Conservation (phyloP, 2,888 invertebrate species). For the Lasioglossum lativentre region DNA sequence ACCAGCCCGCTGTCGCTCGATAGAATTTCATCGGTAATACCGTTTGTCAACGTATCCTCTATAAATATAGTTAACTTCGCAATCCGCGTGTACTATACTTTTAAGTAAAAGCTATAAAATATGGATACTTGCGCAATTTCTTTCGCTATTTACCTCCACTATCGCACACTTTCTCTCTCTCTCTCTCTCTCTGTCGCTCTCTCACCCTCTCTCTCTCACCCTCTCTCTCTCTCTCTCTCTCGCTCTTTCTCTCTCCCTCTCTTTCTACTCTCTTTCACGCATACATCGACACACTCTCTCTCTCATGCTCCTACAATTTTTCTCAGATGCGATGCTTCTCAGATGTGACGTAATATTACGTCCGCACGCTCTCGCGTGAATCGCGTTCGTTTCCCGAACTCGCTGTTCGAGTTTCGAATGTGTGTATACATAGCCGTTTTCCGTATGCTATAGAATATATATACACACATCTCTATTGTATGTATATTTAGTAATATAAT, state of each 20-base stretch:
- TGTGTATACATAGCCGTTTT: not conserved
- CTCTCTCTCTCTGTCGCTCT: not conserved
- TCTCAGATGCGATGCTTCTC: not conserved
- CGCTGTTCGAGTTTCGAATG: not conserved
- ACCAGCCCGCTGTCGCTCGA: slow-evolving; percentile 60
- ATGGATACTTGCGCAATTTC: slow-evolving; percentile 73
- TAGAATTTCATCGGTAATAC: slow-evolving; percentile 72
- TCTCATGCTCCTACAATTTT: slow-evolving; percentile 9
- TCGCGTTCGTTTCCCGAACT: not conserved
- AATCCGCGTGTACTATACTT: slow-evolving; percentile 73
- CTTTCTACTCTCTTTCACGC: slow-evolving; percentile 1
- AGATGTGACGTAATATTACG: not conserved
- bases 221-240: slow-evolving; percentile 1
- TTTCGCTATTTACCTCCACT: slow-evolving; percentile 23
- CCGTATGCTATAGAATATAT: not conserved
- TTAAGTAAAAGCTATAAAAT: slow-evolving; percentile 82
- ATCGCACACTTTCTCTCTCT: slow-evolving; percentile 14
- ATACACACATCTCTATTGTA: not conserved
- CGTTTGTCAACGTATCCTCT: slow-evolving; percentile 79
- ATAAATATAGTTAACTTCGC: slow-evolving; percentile 84
- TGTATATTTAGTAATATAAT: not conserved
- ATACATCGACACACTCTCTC: not conserved
- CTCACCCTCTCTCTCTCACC: slow-evolving; percentile 28
- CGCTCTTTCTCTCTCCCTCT: slow-evolving; percentile 19
- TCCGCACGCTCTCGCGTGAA: slow-evolving; percentile 20